These are phyloP conservation scores for Pseudopodoces humilis DNA, from an alignment of 2,113 vertebrate species.

Conservation along the genomic window DNA sequence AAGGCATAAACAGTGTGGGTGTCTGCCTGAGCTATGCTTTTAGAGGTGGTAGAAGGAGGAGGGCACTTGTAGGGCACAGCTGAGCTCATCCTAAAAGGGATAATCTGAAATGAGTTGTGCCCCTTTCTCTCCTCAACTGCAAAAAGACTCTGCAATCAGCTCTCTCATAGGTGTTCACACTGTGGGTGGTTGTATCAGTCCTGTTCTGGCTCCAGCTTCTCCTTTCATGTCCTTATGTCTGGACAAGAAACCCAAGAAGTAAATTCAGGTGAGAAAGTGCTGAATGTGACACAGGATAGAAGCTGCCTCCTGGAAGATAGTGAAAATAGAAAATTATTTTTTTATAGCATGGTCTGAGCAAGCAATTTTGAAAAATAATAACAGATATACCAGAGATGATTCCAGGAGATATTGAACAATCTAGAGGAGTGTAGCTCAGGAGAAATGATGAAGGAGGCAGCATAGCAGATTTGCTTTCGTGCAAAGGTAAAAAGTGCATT, in stretches of 20 bases:
- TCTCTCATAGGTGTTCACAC: neutral
- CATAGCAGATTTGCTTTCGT: neutral
- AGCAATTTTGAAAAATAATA: conserved; percentile 27
- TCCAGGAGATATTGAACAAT: conserved; percentile 24
- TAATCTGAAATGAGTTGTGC: neutral
- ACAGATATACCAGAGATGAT: neutral
- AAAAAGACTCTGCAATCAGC: neutral
- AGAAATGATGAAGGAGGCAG: neutral
- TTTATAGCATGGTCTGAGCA: neutral
- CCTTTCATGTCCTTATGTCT: neutral
- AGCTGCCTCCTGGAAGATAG: neutral
- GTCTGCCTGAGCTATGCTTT: neutral
- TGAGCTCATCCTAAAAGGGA: neutral
- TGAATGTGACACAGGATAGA: neutral
- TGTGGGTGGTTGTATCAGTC: neutral
- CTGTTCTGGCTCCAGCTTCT: neutral
- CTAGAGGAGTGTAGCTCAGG: neutral
- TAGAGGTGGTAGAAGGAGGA: neutral
- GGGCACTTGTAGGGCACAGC: neutral
- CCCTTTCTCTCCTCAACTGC: neutral
- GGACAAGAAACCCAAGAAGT: neutral
- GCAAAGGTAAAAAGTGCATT: neutral
- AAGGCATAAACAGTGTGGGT: rapidly evolving
- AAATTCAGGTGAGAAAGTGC: neutral
- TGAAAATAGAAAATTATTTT: neutral